Evolutionary conservation across 2,113 vertebrate species (phyloP), one percentile per base, ranked within the genome.

Genomic region (Peucedramus taeniatus): DNA sequence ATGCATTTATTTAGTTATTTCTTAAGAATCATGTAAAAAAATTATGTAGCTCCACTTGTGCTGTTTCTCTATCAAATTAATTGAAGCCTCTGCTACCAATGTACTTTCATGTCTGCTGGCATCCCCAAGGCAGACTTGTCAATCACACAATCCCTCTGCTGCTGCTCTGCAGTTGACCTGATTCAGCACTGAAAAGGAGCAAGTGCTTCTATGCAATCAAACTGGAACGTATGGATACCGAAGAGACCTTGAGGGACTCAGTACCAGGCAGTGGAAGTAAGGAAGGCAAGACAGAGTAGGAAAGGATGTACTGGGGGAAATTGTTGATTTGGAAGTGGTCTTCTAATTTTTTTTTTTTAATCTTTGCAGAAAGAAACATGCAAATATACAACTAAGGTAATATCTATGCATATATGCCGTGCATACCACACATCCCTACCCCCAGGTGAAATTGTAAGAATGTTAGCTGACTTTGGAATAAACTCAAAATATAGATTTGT

Each of bases 81-180:
- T 96, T 95, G 95, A 95, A 97, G 76, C n/a, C 35, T 91, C 56
- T 76, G 74, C 63, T 91, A 85, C 89, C 71, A 68, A 54, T 47
- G 70, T 75, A 85, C 71, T 97, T 97, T 95, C 65, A 78, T 44
- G 66, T 92, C 84, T 93, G 50, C 69, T 75, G 49, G 74, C 77
- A 89, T 97, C 97, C 91, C 96, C 96, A 64, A 96, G 92, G 93
- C 61, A 83, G 81, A 37, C 88, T 90, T 95, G 91, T 94, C 97
- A 97, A 80, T 97, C 97, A 97, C 76, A 90, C 63, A 89, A 68
- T 96, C 89, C 93, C 87, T 96, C 71, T 88, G 87, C 75, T 85
- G 60, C 78, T 95, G 66, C 91, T 97, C 91, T 91, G 78, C 82
- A 72, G 80, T 59, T 98, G 97, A 97, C 94, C 94, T 96, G 95